Evolutionary conservation across 1,140 invertebrate genomes (phyloP).

Genomic region (Asbolus verrucosus): DNA sequence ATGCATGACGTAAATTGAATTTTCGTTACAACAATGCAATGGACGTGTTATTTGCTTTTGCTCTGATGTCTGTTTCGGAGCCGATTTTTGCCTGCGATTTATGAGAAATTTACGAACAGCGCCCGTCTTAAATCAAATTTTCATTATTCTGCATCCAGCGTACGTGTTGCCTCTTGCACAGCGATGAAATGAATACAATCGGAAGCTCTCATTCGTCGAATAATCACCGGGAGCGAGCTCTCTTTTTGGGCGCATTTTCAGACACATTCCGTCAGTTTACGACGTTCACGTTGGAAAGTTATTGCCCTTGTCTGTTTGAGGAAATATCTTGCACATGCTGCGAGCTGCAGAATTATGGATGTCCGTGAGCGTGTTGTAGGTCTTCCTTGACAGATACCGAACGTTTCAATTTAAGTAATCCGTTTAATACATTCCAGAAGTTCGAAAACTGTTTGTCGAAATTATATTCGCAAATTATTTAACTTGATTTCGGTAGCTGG

Average conservation of each 20-base stretch:
- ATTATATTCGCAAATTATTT: slow-evolving; percentile 16
- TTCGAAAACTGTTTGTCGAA: slow-evolving; percentile 30
- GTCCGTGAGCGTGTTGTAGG: slow-evolving; percentile 13
- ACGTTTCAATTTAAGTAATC: slow-evolving; percentile 33
- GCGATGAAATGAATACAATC: background rate
- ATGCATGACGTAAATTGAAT: slow-evolving; percentile 58
- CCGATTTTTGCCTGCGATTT: slow-evolving; percentile 21
- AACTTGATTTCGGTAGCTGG: slow-evolving; percentile 21
- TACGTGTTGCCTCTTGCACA: slow-evolving; percentile 23
- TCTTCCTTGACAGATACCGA: slow-evolving; percentile 32
- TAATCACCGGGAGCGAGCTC: too few relatives aligned
- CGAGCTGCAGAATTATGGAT: slow-evolving; percentile 24
- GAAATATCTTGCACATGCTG: slow-evolving; percentile 25
- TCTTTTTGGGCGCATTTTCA: background rate
- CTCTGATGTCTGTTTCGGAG: slow-evolving; percentile 24
- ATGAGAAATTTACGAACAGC: slow-evolving; percentile 33
- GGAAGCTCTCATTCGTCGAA: too few relatives aligned
- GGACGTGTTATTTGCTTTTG: slow-evolving; percentile 43
- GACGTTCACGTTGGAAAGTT: slow-evolving; percentile 21
- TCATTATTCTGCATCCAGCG: slow-evolving; percentile 16
- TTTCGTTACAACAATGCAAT: slow-evolving; percentile 54
- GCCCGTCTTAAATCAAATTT: slow-evolving; percentile 32
- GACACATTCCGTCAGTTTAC: background rate
- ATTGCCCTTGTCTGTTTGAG: slow-evolving; percentile 28
- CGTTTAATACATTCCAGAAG: slow-evolving; percentile 26